Base-by-base conservation (phyloP, 2,797 vertebrate genomes). In the Girardinus metallicus region DNA sequence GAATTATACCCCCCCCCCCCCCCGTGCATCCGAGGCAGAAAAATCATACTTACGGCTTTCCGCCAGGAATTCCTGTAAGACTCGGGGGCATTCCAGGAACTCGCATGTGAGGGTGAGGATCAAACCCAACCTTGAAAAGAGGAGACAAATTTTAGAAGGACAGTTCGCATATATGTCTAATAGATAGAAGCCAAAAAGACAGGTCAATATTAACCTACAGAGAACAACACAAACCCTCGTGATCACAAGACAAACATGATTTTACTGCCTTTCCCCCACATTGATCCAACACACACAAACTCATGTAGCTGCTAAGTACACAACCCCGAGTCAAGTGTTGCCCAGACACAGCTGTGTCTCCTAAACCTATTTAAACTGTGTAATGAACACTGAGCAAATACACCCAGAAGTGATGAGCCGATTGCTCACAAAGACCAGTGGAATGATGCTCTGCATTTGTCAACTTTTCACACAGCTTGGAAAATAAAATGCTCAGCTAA, bases 31-130 rank as follows among this genome's bases (percentile, higher is more conserved):
- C 29, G 0, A 62, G 15, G 29, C 13, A 55, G 53, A 26, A 39
- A 41, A 62, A 75, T 31, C 49, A 83, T 49, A 93, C 98, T 97
- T 95, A 99, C 98, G 98, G 98, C 91, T 99, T 99, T 82, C 98
- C 97, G 1, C 98, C 98, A 0, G 98, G 97, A 90, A 99, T 99
- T 84, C 98, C 97, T 0, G 98, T 95, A 57, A 99, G 96, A 91
- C 96, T 97, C 1, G 97, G 96, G 79, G 98, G 97, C 88, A 99
- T 96, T 74, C 97, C 98, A 0, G 97, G 96, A 39, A 97, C 96
- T 91, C 98, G 90, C 97, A 99, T 99, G 88, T 97, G 96, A 6
- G 97, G 95, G 80, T 99, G 98, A 2, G 98, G 97, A 93, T 99
- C 98, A 75, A 99, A 99, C n/a, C 98, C 97, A 36, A 98, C 98